phyloP scores from a whole-genome alignment of 92 coral and sea anemone species.

The Zoanthus sansibaricus region DNA sequence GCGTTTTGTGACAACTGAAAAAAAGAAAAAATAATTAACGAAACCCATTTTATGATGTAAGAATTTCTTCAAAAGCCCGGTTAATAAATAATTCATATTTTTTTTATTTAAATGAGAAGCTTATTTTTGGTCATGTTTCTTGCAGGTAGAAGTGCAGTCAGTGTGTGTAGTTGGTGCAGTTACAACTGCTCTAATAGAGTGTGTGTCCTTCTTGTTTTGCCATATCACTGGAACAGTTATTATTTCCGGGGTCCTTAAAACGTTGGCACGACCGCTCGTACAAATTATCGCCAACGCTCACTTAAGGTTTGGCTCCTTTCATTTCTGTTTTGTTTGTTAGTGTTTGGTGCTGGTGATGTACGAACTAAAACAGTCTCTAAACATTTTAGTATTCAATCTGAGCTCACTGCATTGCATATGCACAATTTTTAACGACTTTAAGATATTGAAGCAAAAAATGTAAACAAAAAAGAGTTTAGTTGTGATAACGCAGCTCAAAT shows the following conservation, averaged over 20 bases:
- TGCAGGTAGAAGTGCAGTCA: constrained; percentile 49
- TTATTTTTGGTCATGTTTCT: neutral
- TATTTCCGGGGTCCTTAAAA: constrained; percentile 66
- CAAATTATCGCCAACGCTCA: constrained; percentile 64
- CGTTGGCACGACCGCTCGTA: constrained; percentile 62
- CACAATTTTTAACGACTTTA: too few species aligned
- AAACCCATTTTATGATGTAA: too few species aligned
- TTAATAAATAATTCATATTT: neutral
- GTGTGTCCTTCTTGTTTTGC: constrained; percentile 71
- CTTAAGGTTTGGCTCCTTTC: constrained; percentile 55
- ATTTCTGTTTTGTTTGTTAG: neutral
- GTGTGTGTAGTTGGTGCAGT: constrained; percentile 63
- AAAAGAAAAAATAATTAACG: too few species aligned
- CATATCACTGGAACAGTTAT: constrained; percentile 71
- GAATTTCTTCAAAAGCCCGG: neutral
- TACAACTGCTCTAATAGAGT: constrained; percentile 73
- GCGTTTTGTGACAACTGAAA: too few species aligned
- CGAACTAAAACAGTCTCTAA: too few species aligned
- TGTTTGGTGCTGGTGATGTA: too few species aligned
- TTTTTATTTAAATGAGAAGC: neutral
- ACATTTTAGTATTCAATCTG: too few species aligned
- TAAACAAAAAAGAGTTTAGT: too few species aligned
- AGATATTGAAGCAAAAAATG: too few species aligned
- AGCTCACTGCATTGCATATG: too few species aligned
- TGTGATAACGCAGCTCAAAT: too few species aligned